Evolutionary conservation across 2,797 vertebrate genomes (phyloP).

Genomic region (Sebastes hopkinsi): DNA sequence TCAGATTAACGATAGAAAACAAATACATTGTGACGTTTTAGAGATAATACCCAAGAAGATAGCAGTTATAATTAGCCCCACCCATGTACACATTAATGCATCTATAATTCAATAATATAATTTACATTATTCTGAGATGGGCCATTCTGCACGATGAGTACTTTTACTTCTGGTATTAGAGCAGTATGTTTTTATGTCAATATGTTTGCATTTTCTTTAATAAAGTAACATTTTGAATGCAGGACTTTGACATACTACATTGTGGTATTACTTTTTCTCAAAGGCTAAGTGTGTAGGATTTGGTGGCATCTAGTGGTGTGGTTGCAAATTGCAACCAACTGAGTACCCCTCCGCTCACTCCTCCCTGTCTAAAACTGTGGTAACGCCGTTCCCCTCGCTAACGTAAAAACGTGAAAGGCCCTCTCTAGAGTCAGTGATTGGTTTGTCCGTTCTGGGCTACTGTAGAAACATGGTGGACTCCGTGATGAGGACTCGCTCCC

Average conservation of each 20-base stretch:
- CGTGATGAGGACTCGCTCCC: too few relatives aligned
- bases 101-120: neutral
- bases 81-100: neutral
- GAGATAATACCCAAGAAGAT: neutral
- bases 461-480: too few relatives aligned
- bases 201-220: neutral
- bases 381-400: too few relatives aligned
- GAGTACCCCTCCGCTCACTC: too few relatives aligned
- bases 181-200: neutral
- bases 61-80: neutral
- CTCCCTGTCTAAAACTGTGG: too few relatives aligned
- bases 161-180: neutral
- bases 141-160: neutral
- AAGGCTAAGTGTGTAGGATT: too few relatives aligned
- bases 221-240: too few relatives aligned
- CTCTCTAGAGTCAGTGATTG: too few relatives aligned
- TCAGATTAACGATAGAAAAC: neutral
- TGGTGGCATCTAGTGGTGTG: too few relatives aligned
- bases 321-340: too few relatives aligned
- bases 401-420: fast-evolving
- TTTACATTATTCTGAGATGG: neutral
- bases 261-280: neutral
- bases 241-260: neutral
- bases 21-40: neutral
- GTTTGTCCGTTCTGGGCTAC: too few relatives aligned